phyloP scores from a whole-genome alignment of 1,140 invertebrate genomes.

The Stegodyphus dumicola region DNA sequence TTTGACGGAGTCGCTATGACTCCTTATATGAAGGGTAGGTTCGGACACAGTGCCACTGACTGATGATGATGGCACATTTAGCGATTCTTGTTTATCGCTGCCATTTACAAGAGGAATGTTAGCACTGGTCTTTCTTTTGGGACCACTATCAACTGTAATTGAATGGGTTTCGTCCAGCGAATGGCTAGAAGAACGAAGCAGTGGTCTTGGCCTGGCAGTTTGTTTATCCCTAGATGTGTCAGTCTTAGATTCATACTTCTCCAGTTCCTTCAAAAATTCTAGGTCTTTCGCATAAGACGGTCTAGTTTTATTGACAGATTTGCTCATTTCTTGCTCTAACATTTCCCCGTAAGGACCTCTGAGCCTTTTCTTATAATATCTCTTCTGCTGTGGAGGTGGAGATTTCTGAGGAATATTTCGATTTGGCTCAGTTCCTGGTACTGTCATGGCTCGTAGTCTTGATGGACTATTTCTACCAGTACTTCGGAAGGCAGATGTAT shows the following conservation, averaged over 20 bases:
- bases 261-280: constrained; percentile 43
- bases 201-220: not conserved
- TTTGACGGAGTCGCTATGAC: constrained; percentile 54
- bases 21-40: constrained; percentile 44
- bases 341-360: constrained; percentile 84
- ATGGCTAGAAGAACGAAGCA: constrained; percentile 34
- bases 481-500: not conserved
- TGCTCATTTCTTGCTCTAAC: constrained; percentile 85
- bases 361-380: constrained; percentile 78
- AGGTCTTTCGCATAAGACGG: constrained; percentile 42
- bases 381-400: constrained; percentile 48
- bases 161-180: constrained; percentile 55
- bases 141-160: constrained; percentile 38
- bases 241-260: not conserved
- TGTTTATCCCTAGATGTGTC: not conserved
- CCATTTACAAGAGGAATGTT: constrained; percentile 66
- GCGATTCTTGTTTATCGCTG: not conserved
- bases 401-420: not conserved
- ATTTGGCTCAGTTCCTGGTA: constrained; percentile 22
- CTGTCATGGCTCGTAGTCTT: constrained; percentile 24
- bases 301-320: constrained; percentile 66
- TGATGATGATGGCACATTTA: constrained; percentile 10
- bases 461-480: constrained; percentile 27
- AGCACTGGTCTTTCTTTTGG: constrained; percentile 72
- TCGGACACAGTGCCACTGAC: constrained; percentile 44